phyloP scores from a whole-genome alignment of 2,113 vertebrate genomes.

The Myocastor coypus region DNA sequence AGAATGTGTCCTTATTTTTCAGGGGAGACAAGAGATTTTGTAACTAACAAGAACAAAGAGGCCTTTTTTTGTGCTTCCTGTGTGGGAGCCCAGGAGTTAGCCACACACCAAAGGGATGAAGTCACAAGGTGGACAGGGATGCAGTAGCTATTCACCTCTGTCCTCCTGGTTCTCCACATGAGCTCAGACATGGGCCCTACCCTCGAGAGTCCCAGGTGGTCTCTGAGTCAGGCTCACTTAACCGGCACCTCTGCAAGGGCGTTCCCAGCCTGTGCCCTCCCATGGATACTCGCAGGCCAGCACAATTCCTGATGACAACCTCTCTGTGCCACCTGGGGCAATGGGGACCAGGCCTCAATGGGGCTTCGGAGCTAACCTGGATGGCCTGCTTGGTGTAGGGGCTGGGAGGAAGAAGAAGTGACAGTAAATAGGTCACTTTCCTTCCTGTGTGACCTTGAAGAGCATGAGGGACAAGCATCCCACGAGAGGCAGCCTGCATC shows the following conservation, averaged over 20 bases:
- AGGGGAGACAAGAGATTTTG: background rate
- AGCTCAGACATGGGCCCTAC: background rate
- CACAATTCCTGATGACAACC: fast-evolving
- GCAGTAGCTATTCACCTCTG: background rate
- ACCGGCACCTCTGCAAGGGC: background rate
- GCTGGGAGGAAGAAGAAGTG: background rate
- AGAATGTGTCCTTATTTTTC: background rate
- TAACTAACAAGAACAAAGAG: background rate
- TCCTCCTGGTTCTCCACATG: fast-evolving
- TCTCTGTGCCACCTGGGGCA: background rate
- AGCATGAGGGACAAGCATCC: fast-evolving
- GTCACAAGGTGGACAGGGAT: background rate
- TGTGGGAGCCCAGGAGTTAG: background rate
- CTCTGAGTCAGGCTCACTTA: background rate
- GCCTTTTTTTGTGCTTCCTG: background rate
- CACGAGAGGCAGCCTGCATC: background rate
- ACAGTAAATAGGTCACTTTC: background rate
- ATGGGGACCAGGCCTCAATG: background rate
- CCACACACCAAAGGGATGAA: fast-evolving
- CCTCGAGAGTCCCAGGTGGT: background rate
- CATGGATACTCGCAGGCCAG: background rate
- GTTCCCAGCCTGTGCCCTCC: background rate
- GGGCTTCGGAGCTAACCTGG: background rate
- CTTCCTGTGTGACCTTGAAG: background rate
- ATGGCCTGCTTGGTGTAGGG: background rate